phyloP scores from a whole-genome alignment of 2,113 vertebrate species.

The Seriola aureovittata region DNA sequence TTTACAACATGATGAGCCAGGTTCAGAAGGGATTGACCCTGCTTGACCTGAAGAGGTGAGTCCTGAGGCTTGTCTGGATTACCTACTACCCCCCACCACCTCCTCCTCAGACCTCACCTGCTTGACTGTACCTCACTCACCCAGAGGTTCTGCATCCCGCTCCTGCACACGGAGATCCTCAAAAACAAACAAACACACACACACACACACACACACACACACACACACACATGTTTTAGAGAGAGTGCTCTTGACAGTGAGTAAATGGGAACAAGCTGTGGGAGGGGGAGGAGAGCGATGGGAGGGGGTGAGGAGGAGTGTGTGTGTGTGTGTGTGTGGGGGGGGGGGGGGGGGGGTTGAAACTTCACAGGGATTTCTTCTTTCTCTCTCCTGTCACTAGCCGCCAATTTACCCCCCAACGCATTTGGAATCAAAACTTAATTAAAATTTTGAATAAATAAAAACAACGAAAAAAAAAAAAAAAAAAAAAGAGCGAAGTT shows the following conservation, averaged over 20 bases:
- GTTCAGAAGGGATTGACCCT: constrained; percentile 65
- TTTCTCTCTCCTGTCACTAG: constrained; percentile 65
- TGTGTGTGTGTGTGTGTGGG: no score
- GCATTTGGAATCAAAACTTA: constrained; percentile 79
- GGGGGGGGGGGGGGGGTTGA: not conserved
- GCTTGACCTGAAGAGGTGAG: constrained; percentile 48
- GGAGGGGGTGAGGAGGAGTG: not conserved
- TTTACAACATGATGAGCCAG: constrained; percentile 58
- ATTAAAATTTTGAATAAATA: constrained; percentile 86
- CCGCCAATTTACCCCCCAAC: constrained; percentile 70
- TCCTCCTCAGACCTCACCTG: constrained; percentile 1
- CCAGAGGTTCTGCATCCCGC: not conserved
- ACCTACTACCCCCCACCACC: not conserved
- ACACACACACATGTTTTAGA: constrained; percentile 5
- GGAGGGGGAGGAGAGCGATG: constrained; percentile 4
- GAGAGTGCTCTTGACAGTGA: constrained; percentile 48
- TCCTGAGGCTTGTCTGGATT: constrained; percentile 28
- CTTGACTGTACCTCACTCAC: constrained; percentile 16
- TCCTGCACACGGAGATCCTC: constrained; percentile 6
- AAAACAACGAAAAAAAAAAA: constrained; percentile 71
- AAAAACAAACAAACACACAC: not conserved
- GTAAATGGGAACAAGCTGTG: constrained; percentile 37
- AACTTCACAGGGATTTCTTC: constrained; percentile 74
- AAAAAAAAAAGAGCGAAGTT: constrained; percentile 65
- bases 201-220: no score